These are phyloP conservation scores for Myiothlypis chrysogaster DNA, from an alignment of 2,797 vertebrate genomes.

Conservation along the genomic window DNA sequence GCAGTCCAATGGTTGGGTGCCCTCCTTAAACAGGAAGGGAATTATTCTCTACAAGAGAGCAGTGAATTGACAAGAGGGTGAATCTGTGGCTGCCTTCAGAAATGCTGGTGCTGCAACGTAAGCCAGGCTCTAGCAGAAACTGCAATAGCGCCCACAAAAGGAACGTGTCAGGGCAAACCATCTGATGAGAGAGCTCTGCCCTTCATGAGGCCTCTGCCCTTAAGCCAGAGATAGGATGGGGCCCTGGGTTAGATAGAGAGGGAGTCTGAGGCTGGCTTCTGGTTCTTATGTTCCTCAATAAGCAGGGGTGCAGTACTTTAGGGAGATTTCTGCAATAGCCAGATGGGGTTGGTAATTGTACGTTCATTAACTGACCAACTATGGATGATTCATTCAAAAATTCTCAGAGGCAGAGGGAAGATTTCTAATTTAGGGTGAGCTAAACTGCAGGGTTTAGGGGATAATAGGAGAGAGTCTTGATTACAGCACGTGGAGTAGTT, in stretches of 20 bases:
- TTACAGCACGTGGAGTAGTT: accelerated
- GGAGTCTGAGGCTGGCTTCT: not conserved
- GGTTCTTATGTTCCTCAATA: accelerated
- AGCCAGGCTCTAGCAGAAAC: not conserved
- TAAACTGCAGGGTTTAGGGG: not conserved
- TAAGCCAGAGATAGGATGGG: not conserved
- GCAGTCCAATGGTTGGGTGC: not conserved
- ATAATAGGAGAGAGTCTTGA: not conserved
- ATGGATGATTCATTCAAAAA: not conserved
- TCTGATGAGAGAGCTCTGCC: not conserved
- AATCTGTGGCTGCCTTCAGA: not conserved
- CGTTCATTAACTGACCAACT: not conserved
- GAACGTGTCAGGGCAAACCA: not conserved
- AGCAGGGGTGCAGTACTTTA: not conserved
- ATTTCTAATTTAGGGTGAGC: not conserved
- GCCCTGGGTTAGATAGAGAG: not conserved
- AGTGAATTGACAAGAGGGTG: not conserved
- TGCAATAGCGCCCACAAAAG: not conserved
- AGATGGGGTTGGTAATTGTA: not conserved
- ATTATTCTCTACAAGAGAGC: not conserved
- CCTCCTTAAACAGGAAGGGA: not conserved
- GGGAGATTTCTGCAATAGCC: not conserved
- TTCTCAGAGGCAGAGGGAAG: not conserved
- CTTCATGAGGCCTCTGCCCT: not conserved
- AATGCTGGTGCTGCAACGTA: not conserved